A percentile compares a stretch with the other conserved stretches of the same genome.
These are phyloP conservation scores for Phrynocephalus vlangalii DNA, from an alignment of 2,797 vertebrate genomes.

Conservation along the genomic window DNA sequence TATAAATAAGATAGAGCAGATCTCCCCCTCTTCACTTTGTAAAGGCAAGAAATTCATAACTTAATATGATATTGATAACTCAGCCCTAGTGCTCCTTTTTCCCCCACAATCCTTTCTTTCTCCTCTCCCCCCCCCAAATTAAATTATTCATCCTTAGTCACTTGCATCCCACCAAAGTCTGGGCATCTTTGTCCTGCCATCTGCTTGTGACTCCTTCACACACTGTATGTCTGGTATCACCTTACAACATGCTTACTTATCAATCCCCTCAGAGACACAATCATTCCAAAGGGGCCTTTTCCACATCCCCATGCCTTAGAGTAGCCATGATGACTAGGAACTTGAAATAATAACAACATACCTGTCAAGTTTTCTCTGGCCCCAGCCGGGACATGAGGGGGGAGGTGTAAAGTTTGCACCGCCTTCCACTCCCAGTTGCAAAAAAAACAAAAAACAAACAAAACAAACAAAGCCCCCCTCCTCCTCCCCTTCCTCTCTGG, in stretches of 20 bases:
- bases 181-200: too few species aligned
- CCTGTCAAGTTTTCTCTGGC: too few species aligned
- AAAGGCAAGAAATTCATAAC: conserved; percentile 22
- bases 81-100: background rate
- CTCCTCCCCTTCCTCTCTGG: too few species aligned
- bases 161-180: background rate
- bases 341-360: too few species aligned
- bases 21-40: background rate
- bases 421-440: too few species aligned
- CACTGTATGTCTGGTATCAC: background rate
- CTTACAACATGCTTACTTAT: background rate
- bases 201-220: background rate
- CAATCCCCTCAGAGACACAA: background rate
- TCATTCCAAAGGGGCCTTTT: too few species aligned
- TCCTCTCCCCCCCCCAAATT: background rate
- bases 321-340: too few species aligned
- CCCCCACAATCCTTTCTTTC: background rate
- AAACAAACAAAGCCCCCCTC: too few species aligned
- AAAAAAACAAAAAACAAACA: too few species aligned
- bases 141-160: background rate
- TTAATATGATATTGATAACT: background rate
- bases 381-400: too few species aligned
- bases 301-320: background rate
- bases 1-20: background rate
- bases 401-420: too few species aligned